phyloP scores from a whole-genome alignment of 2,797 vertebrate genomes.

The Arrhamphus sclerolepis region DNA sequence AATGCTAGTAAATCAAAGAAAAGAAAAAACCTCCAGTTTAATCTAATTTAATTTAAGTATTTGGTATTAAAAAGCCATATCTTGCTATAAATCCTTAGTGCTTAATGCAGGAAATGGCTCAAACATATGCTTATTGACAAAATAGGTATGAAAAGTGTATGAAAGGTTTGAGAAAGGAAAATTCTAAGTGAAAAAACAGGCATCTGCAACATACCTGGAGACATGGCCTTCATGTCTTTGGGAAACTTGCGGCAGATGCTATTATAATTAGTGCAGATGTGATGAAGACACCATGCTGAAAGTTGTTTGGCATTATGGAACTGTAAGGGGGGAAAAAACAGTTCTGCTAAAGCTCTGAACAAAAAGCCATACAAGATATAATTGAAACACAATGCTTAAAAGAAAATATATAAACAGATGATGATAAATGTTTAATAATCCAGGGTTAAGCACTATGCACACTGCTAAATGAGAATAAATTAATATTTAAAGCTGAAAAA shows the following conservation, averaged over 20 bases:
- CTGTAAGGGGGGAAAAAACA: constrained; percentile 59
- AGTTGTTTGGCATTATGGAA: constrained; percentile 91
- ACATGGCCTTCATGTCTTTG: constrained; percentile 92
- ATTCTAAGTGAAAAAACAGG: constrained; percentile 5
- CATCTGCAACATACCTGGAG: constrained; percentile 78
- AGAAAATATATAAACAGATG: background rate
- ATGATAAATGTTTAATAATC: no score
- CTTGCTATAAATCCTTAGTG: no score
- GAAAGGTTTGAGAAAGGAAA: background rate
- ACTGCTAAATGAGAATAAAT: no score
- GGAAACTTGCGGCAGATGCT: constrained; percentile 91
- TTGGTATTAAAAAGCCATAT: no score
- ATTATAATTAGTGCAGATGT: constrained; percentile 95
- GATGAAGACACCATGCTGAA: constrained; percentile 90
- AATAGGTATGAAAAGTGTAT: background rate
- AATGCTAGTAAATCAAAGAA: no score
- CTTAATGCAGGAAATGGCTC: background rate
- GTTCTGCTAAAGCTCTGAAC: constrained; percentile 10
- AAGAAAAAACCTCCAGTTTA: background rate
- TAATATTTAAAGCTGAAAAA: background rate
- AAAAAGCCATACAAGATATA: background rate
- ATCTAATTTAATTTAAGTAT: background rate
- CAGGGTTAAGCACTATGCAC: no score
- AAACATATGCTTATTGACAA: constrained; percentile 2
- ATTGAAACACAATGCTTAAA: background rate